Evolutionary conservation across 2,113 vertebrate genomes (phyloP).

Genomic region (Larimichthys polyactis): DNA sequence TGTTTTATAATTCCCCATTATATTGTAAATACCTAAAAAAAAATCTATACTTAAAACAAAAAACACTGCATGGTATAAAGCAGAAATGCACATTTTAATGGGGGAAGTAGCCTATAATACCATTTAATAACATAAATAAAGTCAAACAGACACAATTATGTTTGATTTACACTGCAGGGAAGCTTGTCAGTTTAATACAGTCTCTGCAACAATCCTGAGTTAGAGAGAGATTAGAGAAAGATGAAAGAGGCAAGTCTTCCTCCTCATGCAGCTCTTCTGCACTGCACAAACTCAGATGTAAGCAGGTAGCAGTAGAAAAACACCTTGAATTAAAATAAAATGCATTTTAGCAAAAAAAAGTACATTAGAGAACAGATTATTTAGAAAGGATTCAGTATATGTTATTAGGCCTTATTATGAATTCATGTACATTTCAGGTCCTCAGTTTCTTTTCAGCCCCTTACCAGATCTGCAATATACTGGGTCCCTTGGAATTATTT

Average conservation of each 20-base stretch:
- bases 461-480: too few relatives aligned
- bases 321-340: background rate
- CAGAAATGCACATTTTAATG: background rate
- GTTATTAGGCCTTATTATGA: background rate
- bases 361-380: background rate
- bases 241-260: slow-evolving; percentile 18
- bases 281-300: background rate
- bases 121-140: background rate
- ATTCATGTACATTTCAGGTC: background rate
- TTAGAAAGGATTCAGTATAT: background rate
- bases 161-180: background rate
- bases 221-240: slow-evolving; percentile 29
- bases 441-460: too few relatives aligned
- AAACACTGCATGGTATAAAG: background rate
- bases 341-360: background rate
- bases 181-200: slow-evolving; percentile 11
- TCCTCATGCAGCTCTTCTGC: background rate
- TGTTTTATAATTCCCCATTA: background rate
- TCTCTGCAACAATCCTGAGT: background rate
- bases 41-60: background rate
- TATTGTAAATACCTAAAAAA: background rate
- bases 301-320: background rate
- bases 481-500: too few relatives aligned
- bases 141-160: background rate
- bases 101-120: too few relatives aligned